Base-by-base conservation (phyloP, 2,113 vertebrate species). In the Daphoenositta chrysoptera region DNA sequence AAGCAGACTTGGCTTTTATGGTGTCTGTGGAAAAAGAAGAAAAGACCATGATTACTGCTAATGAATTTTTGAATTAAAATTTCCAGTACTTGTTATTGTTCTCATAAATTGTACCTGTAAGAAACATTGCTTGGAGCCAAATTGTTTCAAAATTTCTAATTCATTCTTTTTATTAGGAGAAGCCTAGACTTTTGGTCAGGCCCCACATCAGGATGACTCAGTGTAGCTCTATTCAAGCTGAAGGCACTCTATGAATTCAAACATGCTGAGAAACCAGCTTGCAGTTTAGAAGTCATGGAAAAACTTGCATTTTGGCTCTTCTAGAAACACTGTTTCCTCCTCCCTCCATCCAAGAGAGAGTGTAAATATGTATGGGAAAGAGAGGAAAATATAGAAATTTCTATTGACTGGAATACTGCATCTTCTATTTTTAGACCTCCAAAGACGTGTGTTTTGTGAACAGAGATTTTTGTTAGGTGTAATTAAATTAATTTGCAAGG, bases 401-500 rank as follows among this genome's bases (percentile, higher is more conserved):
- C 48, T 77, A 11, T 33, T 72, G 53, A 53, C 40, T 45, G 27
- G 40, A 85, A 24, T 30, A 60, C 26, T 47, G 6, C 8, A 69
- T 70, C 26, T 44, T 89, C 87, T 97, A 87, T 89, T 97, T 98
- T 97, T 97, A 97, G 96, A 95, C 35, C 75, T 95, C 80, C 94
- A 81, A 61, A 81, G 65, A 42, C 17, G 58, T 44, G 26, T 94
- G 65, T 96, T 94, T 95, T 94, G 79, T 89, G 97, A 97, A 86
- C 42, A 97, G 66, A 83, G 85, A 86, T 96, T 98, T 98, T 97
- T 93, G 83, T 92, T 95, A 72, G 51, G 37, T 90, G 80, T 92
- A 97, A 97, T 97, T 97, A 96, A 97, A 69, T 96, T 97, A 96
- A 97, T 97, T 96, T 97, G 44, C 76, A 96, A 97, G 96, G 95